A percentile compares a stretch with the other conserved stretches of the same genome.
These are phyloP conservation scores for Dendrocincla fuliginosa DNA, from an alignment of 2,797 vertebrate genomes.

Conservation along the genomic window DNA sequence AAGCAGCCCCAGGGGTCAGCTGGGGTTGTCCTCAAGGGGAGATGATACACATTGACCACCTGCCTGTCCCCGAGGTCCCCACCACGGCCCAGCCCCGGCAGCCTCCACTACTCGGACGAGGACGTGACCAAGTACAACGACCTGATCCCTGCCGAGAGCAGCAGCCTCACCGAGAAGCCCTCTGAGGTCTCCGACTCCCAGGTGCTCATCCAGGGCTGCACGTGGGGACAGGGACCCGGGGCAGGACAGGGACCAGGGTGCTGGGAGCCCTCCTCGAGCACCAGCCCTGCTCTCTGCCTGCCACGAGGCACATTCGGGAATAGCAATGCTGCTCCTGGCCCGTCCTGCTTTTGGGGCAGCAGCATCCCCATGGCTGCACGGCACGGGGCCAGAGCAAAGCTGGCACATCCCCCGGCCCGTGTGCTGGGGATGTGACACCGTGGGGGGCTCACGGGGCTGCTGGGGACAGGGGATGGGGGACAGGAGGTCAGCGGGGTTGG, in stretches of 20 bases:
- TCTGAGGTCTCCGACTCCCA: slow-evolving; percentile 96
- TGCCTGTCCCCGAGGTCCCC: slow-evolving; percentile 80
- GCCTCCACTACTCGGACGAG: slow-evolving; percentile 95
- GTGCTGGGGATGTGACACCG: not conserved
- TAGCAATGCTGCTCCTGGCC: not conserved
- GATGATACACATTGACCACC: not conserved
- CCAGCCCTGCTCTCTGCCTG: not conserved
- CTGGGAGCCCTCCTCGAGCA: not conserved
- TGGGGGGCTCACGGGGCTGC: not conserved
- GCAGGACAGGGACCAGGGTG: fast-evolving
- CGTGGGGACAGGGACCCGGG: fast-evolving
- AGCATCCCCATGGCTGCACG: fast-evolving
- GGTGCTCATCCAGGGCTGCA: slow-evolving; percentile 68
- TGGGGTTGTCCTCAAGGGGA: fast-evolving
- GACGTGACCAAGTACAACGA: slow-evolving; percentile 98
- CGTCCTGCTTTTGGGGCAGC: not conserved
- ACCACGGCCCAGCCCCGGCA: slow-evolving; percentile 93
- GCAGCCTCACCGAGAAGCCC: slow-evolving; percentile 96
- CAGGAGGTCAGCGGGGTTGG: not conserved
- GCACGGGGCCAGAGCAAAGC: not conserved
- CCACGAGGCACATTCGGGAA: fast-evolving
- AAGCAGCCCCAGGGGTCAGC: fast-evolving
- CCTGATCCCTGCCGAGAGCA: slow-evolving; percentile 94
- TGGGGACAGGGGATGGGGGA: not conserved
- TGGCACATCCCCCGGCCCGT: not conserved